Evolutionary conservation across 2,888 invertebrate genomes (phyloP).

Genomic region (Polydrusus tereticollis): DNA sequence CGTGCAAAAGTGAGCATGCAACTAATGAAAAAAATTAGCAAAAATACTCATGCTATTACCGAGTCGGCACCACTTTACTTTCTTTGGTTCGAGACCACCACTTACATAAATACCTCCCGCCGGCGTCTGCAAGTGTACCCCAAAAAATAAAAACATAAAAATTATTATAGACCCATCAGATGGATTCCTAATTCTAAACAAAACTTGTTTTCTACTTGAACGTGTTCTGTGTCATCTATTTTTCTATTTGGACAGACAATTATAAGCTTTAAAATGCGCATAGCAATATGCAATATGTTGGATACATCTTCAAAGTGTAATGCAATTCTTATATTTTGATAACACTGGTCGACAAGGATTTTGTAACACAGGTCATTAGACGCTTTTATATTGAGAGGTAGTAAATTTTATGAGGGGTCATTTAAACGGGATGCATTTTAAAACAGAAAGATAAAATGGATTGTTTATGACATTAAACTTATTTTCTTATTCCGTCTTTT

Average conservation of each 20-base stretch:
- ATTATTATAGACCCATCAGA: constrained; percentile 56
- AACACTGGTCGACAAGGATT: too few relatives aligned
- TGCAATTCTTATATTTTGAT: too few relatives aligned
- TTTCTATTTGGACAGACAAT: constrained; percentile 7
- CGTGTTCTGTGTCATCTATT: constrained; percentile 11
- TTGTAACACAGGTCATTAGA: too few relatives aligned
- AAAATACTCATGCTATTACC: constrained; percentile 56
- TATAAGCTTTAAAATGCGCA: constrained; percentile 4
- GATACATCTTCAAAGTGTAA: too few relatives aligned
- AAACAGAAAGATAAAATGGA: too few relatives aligned
- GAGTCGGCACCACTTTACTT: constrained; percentile 50
- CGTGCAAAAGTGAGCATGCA: constrained; percentile 39
- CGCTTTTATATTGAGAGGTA: too few relatives aligned
- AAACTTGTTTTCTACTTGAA: constrained; percentile 22
- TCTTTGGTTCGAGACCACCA: constrained; percentile 64
- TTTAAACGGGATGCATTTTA: too few relatives aligned
- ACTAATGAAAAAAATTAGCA: constrained; percentile 49
- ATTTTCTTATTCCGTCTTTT: too few relatives aligned
- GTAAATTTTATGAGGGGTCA: too few relatives aligned
- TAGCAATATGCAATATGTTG: too few relatives aligned
- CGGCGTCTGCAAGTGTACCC: constrained; percentile 65
- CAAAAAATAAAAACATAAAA: constrained; percentile 62
- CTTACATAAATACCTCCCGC: constrained; percentile 68
- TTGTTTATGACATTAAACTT: too few relatives aligned
- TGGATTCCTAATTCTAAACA: constrained; percentile 47